Percentiles rank a stretch among this genome's conserved stretches.
These are phyloP conservation scores for Lasioglossum marginatum DNA, from an alignment of 2,888 invertebrate species.

Conservation along the genomic window DNA sequence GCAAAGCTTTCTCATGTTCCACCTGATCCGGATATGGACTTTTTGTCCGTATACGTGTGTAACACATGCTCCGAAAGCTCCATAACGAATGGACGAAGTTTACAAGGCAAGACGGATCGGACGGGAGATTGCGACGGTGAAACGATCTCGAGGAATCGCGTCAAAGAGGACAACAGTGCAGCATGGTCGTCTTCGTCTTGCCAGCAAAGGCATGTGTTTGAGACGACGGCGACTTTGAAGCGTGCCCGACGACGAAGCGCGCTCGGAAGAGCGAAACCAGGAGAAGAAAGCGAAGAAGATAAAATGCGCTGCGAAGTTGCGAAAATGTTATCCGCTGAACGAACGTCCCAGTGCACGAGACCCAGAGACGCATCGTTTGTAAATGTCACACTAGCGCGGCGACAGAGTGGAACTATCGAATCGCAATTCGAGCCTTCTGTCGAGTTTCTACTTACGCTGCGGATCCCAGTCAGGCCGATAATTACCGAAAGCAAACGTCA, in stretches of 20 bases:
- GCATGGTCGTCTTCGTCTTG: slow-evolving; percentile 17
- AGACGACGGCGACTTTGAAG: slow-evolving; percentile 28
- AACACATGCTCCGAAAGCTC: not conserved
- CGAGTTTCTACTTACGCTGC: not conserved
- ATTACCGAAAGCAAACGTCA: slow-evolving; percentile 24
- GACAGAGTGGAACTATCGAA: slow-evolving; percentile 19
- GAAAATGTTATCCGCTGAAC: slow-evolving; percentile 21
- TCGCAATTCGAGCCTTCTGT: slow-evolving; percentile 14
- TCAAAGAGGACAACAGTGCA: slow-evolving; percentile 27
- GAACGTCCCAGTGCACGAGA: slow-evolving; percentile 13
- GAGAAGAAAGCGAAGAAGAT: not conserved
- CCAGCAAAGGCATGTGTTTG: not conserved
- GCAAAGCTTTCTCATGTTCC: slow-evolving; percentile 15
- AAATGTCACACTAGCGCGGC: slow-evolving; percentile 37
- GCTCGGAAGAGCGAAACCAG: not conserved
- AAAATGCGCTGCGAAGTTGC: slow-evolving; percentile 23
- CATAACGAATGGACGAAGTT: not conserved
- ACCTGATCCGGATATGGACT: not conserved
- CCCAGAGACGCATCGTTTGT: slow-evolving; percentile 29
- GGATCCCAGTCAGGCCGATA: not conserved
- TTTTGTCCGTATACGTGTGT: not conserved
- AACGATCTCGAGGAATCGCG: slow-evolving; percentile 15
- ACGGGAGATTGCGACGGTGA: slow-evolving; percentile 9
- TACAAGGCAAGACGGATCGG: not conserved
- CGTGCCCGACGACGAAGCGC: not conserved